phyloP scores from a whole-genome alignment of 1,140 invertebrate genomes.

The Rhopalosiphum maidis region DNA sequence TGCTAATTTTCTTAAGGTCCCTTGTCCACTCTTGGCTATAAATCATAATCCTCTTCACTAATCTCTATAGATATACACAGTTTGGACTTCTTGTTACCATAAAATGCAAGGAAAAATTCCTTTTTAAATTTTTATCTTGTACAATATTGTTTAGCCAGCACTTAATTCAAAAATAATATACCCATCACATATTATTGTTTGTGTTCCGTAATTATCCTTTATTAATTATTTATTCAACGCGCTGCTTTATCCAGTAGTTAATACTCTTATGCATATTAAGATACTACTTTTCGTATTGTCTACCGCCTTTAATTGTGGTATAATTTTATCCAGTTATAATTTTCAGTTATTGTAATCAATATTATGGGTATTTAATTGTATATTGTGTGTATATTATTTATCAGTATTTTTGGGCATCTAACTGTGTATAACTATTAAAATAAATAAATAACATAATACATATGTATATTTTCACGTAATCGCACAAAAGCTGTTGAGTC shows the following conservation, averaged over 20 bases:
- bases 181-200: background rate
- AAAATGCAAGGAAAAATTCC: background rate
- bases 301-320: background rate
- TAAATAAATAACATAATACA: too few species aligned
- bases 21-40: background rate
- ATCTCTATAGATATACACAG: too few species aligned
- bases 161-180: background rate
- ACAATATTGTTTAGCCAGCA: background rate
- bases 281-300: background rate
- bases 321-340: background rate
- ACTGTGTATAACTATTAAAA: too few species aligned
- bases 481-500: background rate
- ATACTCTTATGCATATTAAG: too few species aligned
- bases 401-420: too few species aligned
- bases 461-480: too few species aligned
- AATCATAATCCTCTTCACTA: too few species aligned
- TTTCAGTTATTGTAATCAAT: background rate
- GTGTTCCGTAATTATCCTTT: too few species aligned
- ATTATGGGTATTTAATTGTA: background rate
- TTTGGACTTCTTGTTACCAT: too few species aligned
- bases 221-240: background rate
- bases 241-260: background rate
- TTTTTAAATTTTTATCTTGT: background rate
- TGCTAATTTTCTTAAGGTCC: background rate
- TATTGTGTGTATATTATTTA: background rate